Evolutionary conservation across 2,888 invertebrate genomes (phyloP).

Genomic region (Tetragonisca angustula): DNA sequence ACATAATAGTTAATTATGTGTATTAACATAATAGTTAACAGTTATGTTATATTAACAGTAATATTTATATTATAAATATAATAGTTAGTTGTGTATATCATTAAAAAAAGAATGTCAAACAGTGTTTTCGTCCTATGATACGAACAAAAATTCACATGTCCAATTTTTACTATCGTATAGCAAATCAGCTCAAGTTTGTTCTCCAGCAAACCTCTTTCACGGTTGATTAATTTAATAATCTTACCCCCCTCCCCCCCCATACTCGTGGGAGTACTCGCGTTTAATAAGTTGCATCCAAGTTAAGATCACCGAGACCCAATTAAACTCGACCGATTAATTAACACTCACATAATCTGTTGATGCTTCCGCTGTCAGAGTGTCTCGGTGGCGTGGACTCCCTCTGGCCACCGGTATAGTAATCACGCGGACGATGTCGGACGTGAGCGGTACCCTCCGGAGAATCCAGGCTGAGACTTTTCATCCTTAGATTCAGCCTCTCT

Average conservation of each 20-base stretch:
- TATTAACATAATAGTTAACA: no score
- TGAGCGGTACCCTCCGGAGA: conserved; percentile 97
- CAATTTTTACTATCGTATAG: no score
- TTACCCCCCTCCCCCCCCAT: background rate
- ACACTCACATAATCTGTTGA: conserved; percentile 81
- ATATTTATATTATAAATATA: no score
- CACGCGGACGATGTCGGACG: conserved; percentile 89
- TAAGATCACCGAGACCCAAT: background rate
- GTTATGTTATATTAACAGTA: no score
- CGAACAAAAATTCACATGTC: no score
- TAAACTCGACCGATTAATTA: background rate
- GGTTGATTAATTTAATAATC: background rate
- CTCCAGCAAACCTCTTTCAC: background rate
- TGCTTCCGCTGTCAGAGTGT: conserved; percentile 82
- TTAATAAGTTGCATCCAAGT: background rate
- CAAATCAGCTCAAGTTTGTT: background rate
- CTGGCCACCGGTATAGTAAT: conserved; percentile 79
- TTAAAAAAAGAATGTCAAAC: no score
- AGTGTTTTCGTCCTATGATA: no score
- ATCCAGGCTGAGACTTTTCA: conserved; percentile 99
- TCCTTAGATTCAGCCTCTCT: conserved; percentile 97
- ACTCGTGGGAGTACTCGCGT: no score
- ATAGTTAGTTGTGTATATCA: no score
- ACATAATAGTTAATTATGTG: no score
- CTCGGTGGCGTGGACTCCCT: conserved; percentile 81